A percentile compares a stretch with the other conserved stretches of the same genome.
Evolutionary conservation across 2,797 vertebrate genomes (phyloP).

Genomic region (Artibeus lituratus): DNA sequence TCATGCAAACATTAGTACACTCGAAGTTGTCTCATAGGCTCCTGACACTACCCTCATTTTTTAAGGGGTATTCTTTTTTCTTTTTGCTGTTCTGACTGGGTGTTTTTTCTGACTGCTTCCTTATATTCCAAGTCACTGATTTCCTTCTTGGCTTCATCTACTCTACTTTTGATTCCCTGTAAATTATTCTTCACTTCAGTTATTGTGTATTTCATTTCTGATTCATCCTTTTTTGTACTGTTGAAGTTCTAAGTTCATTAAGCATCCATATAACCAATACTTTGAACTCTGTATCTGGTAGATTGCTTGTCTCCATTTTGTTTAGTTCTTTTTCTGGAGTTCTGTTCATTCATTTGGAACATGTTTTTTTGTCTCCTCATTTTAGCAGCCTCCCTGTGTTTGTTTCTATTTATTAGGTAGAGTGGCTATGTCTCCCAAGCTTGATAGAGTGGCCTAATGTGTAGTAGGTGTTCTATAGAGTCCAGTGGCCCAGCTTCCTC

Average conservation of each 20-base stretch:
- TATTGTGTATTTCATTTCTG: not conserved
- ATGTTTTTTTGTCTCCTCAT: not conserved
- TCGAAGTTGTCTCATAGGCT: not conserved
- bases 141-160: not conserved
- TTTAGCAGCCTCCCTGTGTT: not conserved
- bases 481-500: not conserved
- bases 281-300: not conserved
- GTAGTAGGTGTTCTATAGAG: not conserved
- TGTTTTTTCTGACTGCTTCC: not conserved
- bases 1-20: not conserved
- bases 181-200: not conserved
- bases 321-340: not conserved
- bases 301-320: not conserved
- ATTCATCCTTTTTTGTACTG: not conserved
- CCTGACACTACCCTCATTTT: not conserved
- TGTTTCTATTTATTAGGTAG: not conserved
- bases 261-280: not conserved
- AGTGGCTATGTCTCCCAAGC: not conserved
- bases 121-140: not conserved
- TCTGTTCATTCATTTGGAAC: not conserved
- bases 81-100: not conserved
- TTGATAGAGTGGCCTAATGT: not conserved
- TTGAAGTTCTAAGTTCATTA: not conserved
- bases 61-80: not conserved
- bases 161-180: not conserved